phyloP scores from a whole-genome alignment of 2,888 invertebrate species.

The Hirtodrosophila trivittata region DNA sequence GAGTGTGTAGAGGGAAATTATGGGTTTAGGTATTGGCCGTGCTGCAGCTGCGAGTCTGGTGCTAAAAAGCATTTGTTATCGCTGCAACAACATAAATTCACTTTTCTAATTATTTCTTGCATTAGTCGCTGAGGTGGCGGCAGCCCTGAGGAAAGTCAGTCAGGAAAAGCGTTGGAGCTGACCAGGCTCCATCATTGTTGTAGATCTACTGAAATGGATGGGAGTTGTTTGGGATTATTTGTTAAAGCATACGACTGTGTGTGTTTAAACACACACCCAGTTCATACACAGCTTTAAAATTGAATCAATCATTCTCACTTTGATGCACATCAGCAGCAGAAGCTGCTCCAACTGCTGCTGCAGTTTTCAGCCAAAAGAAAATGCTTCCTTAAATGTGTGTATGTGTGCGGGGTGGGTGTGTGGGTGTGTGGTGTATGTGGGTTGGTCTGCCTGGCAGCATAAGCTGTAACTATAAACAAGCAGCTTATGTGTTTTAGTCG shows the following conservation, averaged over 20 bases:
- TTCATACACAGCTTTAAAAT: constrained; percentile 78
- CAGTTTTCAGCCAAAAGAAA: constrained; percentile 69
- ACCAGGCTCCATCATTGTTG: constrained; percentile 50
- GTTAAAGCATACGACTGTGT: constrained; percentile 65
- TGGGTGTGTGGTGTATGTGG: background rate
- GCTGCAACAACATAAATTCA: constrained; percentile 80
- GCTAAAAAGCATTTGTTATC: constrained; percentile 80
- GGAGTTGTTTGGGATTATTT: constrained; percentile 69
- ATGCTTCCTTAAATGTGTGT: constrained; percentile 27
- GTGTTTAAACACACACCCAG: constrained; percentile 16
- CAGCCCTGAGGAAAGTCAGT: constrained; percentile 69
- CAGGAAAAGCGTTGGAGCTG: constrained; percentile 39
- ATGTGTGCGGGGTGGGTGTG: constrained; percentile 3
- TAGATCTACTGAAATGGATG: constrained; percentile 60
- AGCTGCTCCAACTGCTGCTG: constrained; percentile 71
- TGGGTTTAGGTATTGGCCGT: constrained; percentile 21
- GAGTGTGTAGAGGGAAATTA: constrained; percentile 32
- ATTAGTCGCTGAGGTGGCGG: constrained; percentile 80
- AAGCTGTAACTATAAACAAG: constrained; percentile 80
- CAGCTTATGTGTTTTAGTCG: constrained; percentile 71
- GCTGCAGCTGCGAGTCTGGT: no score
- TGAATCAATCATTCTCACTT: constrained; percentile 83
- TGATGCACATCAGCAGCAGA: constrained; percentile 83
- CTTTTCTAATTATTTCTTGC: constrained; percentile 82
- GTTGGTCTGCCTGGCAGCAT: constrained; percentile 59